Percentiles rank a stretch among this genome's conserved stretches.
Conservation (phyloP, 1,140 invertebrate species). For the Pogonomyrmex barbatus region DNA sequence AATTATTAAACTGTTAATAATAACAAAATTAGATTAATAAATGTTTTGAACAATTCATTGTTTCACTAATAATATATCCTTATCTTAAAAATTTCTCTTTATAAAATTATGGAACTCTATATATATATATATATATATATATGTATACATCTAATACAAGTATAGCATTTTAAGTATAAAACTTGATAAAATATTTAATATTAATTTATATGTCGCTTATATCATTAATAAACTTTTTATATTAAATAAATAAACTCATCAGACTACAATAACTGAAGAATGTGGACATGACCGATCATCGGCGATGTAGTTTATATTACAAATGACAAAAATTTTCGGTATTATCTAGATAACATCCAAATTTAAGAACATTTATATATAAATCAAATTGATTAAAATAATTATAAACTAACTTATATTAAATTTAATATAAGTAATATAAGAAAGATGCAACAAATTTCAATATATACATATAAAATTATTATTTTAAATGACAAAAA, state of each 20-base stretch:
- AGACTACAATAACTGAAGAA: background rate
- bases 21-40: conserved; percentile 22
- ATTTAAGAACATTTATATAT: too few species aligned
- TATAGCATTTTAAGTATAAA: background rate
- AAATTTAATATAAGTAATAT: background rate
- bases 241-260: background rate
- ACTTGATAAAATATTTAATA: background rate
- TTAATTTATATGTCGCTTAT: too few species aligned
- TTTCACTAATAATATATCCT: conserved; percentile 6
- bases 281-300: background rate
- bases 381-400: background rate
- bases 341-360: too few species aligned
- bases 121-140: background rate
- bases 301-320: background rate
- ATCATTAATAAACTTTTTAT: background rate
- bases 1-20: conserved; percentile 24
- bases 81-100: background rate
- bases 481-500: background rate
- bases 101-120: background rate
- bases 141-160: too few species aligned
- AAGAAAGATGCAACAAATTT: background rate
- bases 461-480: background rate
- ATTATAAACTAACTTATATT: background rate
- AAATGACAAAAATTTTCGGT: background rate
- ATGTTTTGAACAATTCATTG: background rate